These are phyloP conservation scores for Megalops atlanticus DNA, from an alignment of 2,113 vertebrate genomes.

Conservation along the genomic window DNA sequence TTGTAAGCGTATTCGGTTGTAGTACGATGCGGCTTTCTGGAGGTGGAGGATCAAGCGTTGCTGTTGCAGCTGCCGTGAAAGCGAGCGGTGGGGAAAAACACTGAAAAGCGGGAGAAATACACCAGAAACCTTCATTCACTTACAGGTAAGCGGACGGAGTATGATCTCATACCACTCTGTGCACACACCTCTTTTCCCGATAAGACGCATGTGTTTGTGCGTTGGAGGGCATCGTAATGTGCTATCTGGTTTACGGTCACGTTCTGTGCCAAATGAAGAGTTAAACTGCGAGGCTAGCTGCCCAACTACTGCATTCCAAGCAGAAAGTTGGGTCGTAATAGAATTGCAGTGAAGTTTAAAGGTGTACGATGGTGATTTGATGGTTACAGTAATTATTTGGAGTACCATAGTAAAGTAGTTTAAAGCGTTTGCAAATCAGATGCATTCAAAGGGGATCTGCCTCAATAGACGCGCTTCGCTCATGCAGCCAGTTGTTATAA, in stretches of 20 bases:
- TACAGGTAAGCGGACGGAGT: neutral
- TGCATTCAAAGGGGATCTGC: neutral
- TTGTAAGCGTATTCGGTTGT: neutral
- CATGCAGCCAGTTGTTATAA: too few relatives aligned
- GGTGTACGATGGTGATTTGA: neutral
- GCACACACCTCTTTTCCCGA: neutral
- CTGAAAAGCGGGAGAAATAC: neutral
- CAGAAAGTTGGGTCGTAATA: neutral
- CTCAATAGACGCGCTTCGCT: neutral
- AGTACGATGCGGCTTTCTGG: constrained; percentile 8
- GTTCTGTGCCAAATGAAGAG: neutral
- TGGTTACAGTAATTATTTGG: neutral
- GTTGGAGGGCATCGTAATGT: too few relatives aligned
- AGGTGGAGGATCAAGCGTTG: neutral
- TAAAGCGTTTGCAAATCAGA: neutral
- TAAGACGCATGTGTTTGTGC: neutral
- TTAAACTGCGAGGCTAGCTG: neutral
- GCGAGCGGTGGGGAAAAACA: neutral
- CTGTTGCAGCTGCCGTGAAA: constrained; percentile 11
- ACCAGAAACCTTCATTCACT: neutral
- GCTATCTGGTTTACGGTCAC: too few relatives aligned
- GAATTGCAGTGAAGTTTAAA: neutral
- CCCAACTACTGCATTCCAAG: neutral
- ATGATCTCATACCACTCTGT: neutral
- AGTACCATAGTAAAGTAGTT: neutral